Base-by-base conservation (phyloP, 2,888 invertebrate species). In the Temnothorax ravouxi region DNA sequence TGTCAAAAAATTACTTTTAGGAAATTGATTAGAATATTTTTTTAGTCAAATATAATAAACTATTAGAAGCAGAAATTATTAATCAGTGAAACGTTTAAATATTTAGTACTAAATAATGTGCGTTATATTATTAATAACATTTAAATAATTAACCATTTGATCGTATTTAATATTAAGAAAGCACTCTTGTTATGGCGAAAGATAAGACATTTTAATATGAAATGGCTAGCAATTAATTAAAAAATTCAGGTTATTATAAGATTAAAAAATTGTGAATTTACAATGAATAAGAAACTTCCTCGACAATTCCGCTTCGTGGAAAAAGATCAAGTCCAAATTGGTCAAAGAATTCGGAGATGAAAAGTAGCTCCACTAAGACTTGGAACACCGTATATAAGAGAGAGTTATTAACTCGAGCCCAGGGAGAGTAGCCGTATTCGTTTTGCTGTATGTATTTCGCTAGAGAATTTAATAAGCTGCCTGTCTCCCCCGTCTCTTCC, bases 401-500 rank as follows among this genome's bases (percentile, higher is more conserved):
- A 34, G 69, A 71, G 59, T 79, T 79, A 79, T 79, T 79, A 79
- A 79, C 71, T 79, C 47, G 13, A 62, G 47, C 61, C 61, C 15
- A 21, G 41, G n/a, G n/a, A 69, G 44, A 76, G 76, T 54, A 41
- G 79, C 71, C 71, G 29, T 59, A 34, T 71, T 79, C 79, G 71
- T 71, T 79, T 71, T 71, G 52, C 76, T 66, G 56, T 79, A 71
- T 71, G 56, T 47, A 71, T 79, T 79, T 79, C 21, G 59, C 79
- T 79, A 71, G 79, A 79, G 79, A 79, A 79, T 79, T 79, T 79
- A 79, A 79, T 79, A 79, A 79, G 79, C 66, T 34, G 69, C 44
- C 54, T 69, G 44, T 56, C 54, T 67, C 13, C 29, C n/a, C 13
- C 38, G n/a, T 8, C 21, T 13, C 59, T 21, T 11, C n/a, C 8